These are phyloP conservation scores for Actinia tenebrosa DNA, from an alignment of 64 coral and sea anemone species.

Conservation along the genomic window DNA sequence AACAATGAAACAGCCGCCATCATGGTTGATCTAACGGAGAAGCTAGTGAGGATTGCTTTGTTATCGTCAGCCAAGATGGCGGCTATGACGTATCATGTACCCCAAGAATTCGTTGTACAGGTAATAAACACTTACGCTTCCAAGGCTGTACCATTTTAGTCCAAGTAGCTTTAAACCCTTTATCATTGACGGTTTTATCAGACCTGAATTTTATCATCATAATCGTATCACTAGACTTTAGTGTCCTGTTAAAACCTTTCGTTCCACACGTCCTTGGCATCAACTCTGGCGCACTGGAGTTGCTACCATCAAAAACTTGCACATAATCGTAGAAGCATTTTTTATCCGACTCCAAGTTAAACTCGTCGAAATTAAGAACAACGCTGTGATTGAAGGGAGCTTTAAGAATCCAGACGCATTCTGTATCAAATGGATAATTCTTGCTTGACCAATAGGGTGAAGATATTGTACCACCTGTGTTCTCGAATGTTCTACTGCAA, in stretches of 20 bases:
- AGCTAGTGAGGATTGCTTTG: too few relatives aligned
- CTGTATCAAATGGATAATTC: conserved; percentile 32
- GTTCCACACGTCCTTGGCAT: conserved; percentile 12
- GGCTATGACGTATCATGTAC: too few relatives aligned
- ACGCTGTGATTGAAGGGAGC: conserved; percentile 57
- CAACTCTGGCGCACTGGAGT: background rate
- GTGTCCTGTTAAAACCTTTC: background rate
- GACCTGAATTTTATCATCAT: conserved; percentile 57
- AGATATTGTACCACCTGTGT: conserved; percentile 1
- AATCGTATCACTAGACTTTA: conserved; percentile 47
- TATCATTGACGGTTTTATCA: conserved; percentile 39
- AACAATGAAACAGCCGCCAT: too few relatives aligned
- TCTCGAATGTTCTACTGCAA: background rate
- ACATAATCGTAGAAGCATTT: conserved; percentile 92
- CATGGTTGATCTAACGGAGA: too few relatives aligned
- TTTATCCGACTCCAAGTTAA: conserved; percentile 69
- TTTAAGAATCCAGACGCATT: conserved; percentile 38
- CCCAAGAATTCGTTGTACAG: background rate
- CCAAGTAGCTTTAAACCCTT: conserved; percentile 59
- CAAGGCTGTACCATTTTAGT: background rate
- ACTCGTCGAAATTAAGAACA: conserved; percentile 37
- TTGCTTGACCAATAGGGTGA: conserved; percentile 33
- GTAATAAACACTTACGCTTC: conserved; percentile 34
- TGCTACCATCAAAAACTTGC: conserved; percentile 58
- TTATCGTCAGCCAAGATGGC: too few relatives aligned